Base-by-base conservation (phyloP, 2,888 invertebrate species). In the Endotricha flammealis region DNA sequence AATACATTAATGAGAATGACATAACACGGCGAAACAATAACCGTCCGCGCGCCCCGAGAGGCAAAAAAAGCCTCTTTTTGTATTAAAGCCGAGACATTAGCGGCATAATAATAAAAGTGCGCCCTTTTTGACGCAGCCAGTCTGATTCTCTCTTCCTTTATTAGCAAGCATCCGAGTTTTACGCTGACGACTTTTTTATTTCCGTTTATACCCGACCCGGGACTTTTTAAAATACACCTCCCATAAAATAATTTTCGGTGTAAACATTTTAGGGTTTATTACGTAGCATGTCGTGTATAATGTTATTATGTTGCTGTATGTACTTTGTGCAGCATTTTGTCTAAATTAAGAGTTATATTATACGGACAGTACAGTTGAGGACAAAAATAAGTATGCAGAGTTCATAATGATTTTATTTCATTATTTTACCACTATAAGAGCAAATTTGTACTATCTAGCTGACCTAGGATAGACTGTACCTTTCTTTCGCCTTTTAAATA, bases 161-260 rank as follows among this genome's bases (percentile, higher is more conserved):
- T 80, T 80, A 80, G 71, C 58, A 62, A 54, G 58, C 71, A 69
- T 65, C 72, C 67, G 60, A 66, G 75, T 60, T 78, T 80, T 73
- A 69, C 64, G 59, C 53, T 58, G 75, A 77, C 72, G 81, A 70
- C 74, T 71, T 76, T 80, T 81, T 83, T 82, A 80, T 80, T 77
- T 75, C 69, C 69, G 69, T 59, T 68, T 65, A 68, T 67, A 64
- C 58, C 50, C 51, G 36, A 35, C 43, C 44, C 48, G 39, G 34
- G 50, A 48, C 57, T 62, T 64, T 59, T 55, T 51, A 39, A 49
- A 56, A 64, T 59, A 63, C 66, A 64, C 64, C 68, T 54, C 44
- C 48, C 54, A 57, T 65, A 58, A 65, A 67, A 67, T 68, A 59
- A 67, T 72, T 71, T 72, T 62, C 39, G 57, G 52, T 58, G 65